Evolutionary conservation across 1,140 invertebrate species (phyloP), one percentile per base, ranked within the genome.

Genomic region (Bombus ignitus): DNA sequence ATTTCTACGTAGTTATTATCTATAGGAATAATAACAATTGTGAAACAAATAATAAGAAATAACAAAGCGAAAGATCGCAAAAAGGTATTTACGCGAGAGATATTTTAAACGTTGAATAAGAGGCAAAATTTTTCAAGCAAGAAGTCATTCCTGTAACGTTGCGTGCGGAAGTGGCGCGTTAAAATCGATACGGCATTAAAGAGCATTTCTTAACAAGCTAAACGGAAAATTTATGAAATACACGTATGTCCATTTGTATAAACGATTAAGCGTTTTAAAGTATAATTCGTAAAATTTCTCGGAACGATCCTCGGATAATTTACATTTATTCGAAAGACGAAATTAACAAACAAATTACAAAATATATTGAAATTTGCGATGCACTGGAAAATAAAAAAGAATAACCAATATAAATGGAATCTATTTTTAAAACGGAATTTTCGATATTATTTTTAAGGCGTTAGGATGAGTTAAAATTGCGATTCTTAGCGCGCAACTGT

Each of bases 161-260:
- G 47, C 68, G 68, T 39, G 47, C 79, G 47, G 47, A 81, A 44
- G 37, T 62, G 15, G 57, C 70, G n/a, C 12, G 12, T 35, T 73
- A 59, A 71, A 73, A 72, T 81, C 53, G 68, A 81, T 81, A 42
- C 18, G 37, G 12, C 25, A 35, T 80, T 71, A n/a, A 80, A 80
- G 44, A 81, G 35, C 35, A 42, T 15, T 18, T 47, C 25, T 15
- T 47, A 28, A 25, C 32, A 8, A 57, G 13, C 18, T 18, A 22
- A 22, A 42, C 18, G 39, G n/a, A 25, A n/a, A 39, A 59, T 59
- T 81, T n/a, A 39, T 59, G 5, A 39, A 39, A 15, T 25, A 10
- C 13, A 6, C 32, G 39, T 28, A 4, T 0, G 0, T 8, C 25
- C 1, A 15, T 68, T 39, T 12, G 28, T 15, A n/a, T 53, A 8